phyloP scores from a whole-genome alignment of 2,113 vertebrate genomes.

The Clarias macrocephalus region DNA sequence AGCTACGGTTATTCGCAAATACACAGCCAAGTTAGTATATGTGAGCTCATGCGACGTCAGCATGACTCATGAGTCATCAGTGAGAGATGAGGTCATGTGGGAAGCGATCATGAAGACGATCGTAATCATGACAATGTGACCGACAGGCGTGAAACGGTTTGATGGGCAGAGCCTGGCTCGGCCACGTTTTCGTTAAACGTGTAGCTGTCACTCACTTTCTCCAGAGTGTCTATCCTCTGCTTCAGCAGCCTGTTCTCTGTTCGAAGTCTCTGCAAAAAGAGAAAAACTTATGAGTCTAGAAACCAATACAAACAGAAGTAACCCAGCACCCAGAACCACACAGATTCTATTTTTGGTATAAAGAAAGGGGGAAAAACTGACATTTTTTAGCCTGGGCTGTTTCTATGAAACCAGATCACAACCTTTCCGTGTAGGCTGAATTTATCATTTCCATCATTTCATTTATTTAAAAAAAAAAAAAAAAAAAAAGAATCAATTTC shows the following conservation, averaged over 20 bases:
- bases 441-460: background rate
- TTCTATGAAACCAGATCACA: background rate
- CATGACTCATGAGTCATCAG: slow-evolving; percentile 39
- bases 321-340: background rate
- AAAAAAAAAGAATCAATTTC: background rate
- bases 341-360: background rate
- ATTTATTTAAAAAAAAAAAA: no score
- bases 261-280: slow-evolving; percentile 84
- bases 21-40: slow-evolving; percentile 62
- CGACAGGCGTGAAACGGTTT: slow-evolving; percentile 10
- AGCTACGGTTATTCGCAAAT: slow-evolving; percentile 12
- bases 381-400: background rate
- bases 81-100: slow-evolving; percentile 57
- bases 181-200: background rate
- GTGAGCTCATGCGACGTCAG: slow-evolving; percentile 23
- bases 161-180: background rate
- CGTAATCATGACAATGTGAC: background rate
- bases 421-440: background rate
- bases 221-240: slow-evolving; percentile 96
- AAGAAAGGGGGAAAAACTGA: background rate
- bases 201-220: slow-evolving; percentile 85
- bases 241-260: slow-evolving; percentile 96
- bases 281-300: background rate
- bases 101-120: slow-evolving; percentile 39
- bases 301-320: background rate